Conservation (phyloP, 2,797 vertebrate species). For the Gadopsis marmoratus region DNA sequence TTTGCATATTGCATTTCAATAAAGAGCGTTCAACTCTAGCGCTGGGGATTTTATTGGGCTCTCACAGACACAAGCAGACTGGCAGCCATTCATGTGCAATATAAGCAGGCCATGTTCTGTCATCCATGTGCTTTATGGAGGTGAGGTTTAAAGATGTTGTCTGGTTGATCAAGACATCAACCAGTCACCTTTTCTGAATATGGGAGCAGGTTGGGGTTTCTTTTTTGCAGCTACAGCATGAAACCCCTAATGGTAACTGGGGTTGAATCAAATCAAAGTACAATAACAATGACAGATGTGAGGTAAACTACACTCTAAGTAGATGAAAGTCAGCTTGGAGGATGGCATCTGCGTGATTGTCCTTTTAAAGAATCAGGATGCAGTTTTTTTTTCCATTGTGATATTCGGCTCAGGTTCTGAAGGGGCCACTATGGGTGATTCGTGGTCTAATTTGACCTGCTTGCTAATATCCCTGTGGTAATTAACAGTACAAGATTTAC, state of each 20-base stretch:
- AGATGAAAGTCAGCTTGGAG: constrained; percentile 7
- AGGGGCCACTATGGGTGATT: constrained; percentile 41
- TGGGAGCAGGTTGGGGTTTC: not conserved
- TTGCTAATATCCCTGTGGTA: constrained; percentile 52
- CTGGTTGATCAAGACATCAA: constrained; percentile 21
- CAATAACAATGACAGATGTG: not conserved
- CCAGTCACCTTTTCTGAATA: constrained; percentile 17
- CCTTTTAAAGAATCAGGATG: constrained; percentile 4
- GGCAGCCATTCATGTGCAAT: not conserved
- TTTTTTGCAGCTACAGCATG: constrained; percentile 9
- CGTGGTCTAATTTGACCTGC: constrained; percentile 45
- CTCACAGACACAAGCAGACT: constrained; percentile 24
- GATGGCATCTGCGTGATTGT: constrained; percentile 4
- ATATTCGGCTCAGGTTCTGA: constrained; percentile 25
- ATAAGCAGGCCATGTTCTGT: constrained; percentile 14
- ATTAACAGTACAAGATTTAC: constrained; percentile 66
- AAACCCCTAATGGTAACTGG: constrained; percentile 1
- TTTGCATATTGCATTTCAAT: constrained; percentile 80
- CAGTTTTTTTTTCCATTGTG: not conserved
- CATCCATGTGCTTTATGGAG: constrained; percentile 39
- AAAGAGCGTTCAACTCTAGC: constrained; percentile 58
- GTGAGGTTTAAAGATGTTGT: constrained; percentile 16
- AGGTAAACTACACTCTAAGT: constrained; percentile 5
- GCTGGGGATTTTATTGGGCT: constrained; percentile 51
- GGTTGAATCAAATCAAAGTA: constrained; percentile 29